Evolutionary conservation across 1,140 invertebrate species (phyloP), one percentile per base, ranked within the genome.

Genomic region (Ostrea denselamellosa): DNA sequence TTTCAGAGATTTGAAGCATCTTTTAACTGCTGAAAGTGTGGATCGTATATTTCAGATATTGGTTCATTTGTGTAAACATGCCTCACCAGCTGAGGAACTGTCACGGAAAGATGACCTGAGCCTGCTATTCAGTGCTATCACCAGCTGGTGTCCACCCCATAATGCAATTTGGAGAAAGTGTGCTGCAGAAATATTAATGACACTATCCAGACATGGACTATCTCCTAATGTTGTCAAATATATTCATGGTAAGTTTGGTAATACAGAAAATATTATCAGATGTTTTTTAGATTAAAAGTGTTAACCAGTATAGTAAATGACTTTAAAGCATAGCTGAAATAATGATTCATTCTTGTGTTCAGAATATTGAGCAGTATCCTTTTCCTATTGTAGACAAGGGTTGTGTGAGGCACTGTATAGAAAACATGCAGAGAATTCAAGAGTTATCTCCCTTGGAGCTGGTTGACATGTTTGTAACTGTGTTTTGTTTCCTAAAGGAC

Each of bases 401-500:
- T 87, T 99, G 99, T 96, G 97, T 99, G 90, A 96, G 97, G 85
- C 96, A 98, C 84, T 99, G 98, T 95, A 97, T 99, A 92, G 98
- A 99, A 94, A 99, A 99, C 95, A 98, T 99, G 97, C 97, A 98
- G 96, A 96, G 97, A 93, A 95, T 94, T 44, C 97, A 98, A 95
- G 98, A 99, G 94, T 95, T 99, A 91, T 97, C 97, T 89, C 98
- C 98, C n/a, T 95, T 99, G 92, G 98, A 99, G 95, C 97, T 99
- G 89, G 98, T 99, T 17, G 98, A 99, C 95, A 99, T 99, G 98
- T 98, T 99, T 96, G 98, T 99, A 54, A 98, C 98, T 17, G 97
- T 99, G 53, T 99, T 99, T 95, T 99, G 98, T 96, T 99, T 99
- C 95, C 96, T 99, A 83, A 99, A 99, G 96, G 98, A 99, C 94